phyloP scores from a whole-genome alignment of 2,888 invertebrate species.

The Zele albiditarsus region DNA sequence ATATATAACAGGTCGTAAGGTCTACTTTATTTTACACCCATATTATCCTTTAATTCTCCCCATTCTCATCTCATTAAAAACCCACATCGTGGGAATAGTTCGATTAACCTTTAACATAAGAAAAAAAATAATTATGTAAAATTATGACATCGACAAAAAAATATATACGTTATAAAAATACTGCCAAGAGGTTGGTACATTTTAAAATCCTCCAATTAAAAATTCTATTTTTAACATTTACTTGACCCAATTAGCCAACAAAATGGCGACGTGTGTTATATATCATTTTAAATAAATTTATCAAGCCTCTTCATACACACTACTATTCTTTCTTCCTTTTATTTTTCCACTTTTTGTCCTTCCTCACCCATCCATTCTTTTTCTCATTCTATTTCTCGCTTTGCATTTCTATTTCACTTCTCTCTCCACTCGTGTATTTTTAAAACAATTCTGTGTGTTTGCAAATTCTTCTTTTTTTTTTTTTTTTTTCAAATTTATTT shows the following conservation, averaged over 20 bases:
- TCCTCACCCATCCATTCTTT: background rate
- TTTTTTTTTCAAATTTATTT: slow-evolving; percentile 9
- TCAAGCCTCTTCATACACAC: background rate
- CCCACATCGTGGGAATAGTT: background rate
- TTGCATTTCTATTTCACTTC: slow-evolving; percentile 8
- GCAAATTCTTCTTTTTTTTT: slow-evolving; percentile 18
- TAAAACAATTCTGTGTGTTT: slow-evolving; percentile 23
- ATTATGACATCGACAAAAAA: background rate
- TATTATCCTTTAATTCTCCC: background rate
- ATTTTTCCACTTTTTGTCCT: no score
- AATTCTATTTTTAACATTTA: slow-evolving; percentile 34
- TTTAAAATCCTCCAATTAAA: slow-evolving; percentile 28
- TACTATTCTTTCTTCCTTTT: slow-evolving; percentile 2
- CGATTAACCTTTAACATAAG: background rate
- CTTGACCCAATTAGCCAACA: slow-evolving; percentile 35
- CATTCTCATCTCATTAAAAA: background rate
- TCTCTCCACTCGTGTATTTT: slow-evolving; percentile 20
- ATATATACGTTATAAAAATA: background rate
- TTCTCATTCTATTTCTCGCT: background rate
- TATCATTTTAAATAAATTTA: slow-evolving; percentile 31
- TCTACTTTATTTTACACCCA: background rate
- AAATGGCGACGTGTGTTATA: slow-evolving; percentile 33
- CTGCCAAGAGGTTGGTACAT: background rate
- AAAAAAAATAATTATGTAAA: background rate
- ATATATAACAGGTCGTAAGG: background rate